These are phyloP conservation scores for Trichomalopsis sarcophagae DNA, from an alignment of 1,140 invertebrate genomes.

Conservation along the genomic window DNA sequence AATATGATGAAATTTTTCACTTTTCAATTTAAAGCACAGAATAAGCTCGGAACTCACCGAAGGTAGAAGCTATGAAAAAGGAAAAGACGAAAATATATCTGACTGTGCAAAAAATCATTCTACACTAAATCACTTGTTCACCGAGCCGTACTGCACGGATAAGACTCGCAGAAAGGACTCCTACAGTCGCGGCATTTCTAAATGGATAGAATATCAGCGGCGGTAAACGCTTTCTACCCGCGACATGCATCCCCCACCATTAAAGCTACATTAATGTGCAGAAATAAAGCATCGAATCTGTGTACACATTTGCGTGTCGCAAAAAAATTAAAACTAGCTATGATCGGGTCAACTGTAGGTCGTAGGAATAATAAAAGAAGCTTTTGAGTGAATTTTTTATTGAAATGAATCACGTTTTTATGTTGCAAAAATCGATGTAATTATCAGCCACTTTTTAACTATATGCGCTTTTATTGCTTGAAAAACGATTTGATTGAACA, in stretches of 20 bases:
- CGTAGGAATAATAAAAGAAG: no score
- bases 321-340: no score
- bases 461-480: no score
- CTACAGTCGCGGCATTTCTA: not conserved
- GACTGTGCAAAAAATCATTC: not conserved
- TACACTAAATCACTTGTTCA: not conserved
- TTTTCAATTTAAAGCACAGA: no score
- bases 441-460: no score
- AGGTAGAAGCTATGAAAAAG: not conserved
- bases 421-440: no score
- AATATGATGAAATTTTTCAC: no score
- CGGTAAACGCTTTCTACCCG: slow-evolving; percentile 10
- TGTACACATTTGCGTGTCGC: not conserved
- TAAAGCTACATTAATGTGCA: not conserved
- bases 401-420: no score
- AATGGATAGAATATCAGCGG: not conserved
- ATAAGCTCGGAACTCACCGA: not conserved
- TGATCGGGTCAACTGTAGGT: no score
- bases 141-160: not conserved
- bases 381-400: no score
- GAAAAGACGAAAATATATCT: not conserved
- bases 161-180: not conserved
- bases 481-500: no score
- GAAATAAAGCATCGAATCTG: not conserved
- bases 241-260: slow-evolving; percentile 14